Evolutionary conservation across 2,888 invertebrate genomes (phyloP).

Genomic region (Pycnomerus fuliginosus): DNA sequence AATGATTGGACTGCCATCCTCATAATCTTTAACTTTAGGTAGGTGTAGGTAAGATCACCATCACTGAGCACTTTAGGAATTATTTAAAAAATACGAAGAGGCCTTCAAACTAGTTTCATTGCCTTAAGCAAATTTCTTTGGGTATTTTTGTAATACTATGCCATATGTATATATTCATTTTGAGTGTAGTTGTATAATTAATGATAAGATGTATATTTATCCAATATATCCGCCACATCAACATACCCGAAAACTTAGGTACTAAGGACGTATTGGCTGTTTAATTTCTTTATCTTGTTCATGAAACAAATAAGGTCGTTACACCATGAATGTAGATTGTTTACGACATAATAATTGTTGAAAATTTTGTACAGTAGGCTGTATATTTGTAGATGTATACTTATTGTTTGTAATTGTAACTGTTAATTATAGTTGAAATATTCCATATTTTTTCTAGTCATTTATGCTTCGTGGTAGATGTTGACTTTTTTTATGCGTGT

Average conservation of each 20-base stretch:
- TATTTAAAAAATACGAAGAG: constrained; percentile 14
- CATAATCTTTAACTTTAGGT: constrained; percentile 8
- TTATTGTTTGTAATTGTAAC: too few species aligned
- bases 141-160: constrained; percentile 24
- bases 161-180: constrained; percentile 15
- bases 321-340: constrained; percentile 14
- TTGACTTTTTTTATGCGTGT: constrained; percentile 20
- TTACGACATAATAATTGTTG: constrained; percentile 6
- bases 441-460: constrained; percentile 15
- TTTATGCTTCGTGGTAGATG: constrained; percentile 14
- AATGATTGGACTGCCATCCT: constrained; percentile 18
- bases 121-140: constrained; percentile 19
- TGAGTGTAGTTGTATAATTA: constrained; percentile 6
- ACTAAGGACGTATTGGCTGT: constrained; percentile 3
- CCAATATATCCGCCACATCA: constrained; percentile 22
- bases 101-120: constrained; percentile 22
- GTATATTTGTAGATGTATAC: constrained; percentile 6
- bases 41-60: constrained; percentile 7
- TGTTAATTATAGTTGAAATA: constrained; percentile 13
- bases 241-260: constrained; percentile 21
- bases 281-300: constrained; percentile 2
- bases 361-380: constrained; percentile 14
- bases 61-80: constrained; percentile 3
- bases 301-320: constrained; percentile 13
- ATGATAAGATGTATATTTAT: constrained; percentile 6